Base-by-base conservation (phyloP, 2,888 invertebrate genomes). In the Tromatobia lineatoria region DNA sequence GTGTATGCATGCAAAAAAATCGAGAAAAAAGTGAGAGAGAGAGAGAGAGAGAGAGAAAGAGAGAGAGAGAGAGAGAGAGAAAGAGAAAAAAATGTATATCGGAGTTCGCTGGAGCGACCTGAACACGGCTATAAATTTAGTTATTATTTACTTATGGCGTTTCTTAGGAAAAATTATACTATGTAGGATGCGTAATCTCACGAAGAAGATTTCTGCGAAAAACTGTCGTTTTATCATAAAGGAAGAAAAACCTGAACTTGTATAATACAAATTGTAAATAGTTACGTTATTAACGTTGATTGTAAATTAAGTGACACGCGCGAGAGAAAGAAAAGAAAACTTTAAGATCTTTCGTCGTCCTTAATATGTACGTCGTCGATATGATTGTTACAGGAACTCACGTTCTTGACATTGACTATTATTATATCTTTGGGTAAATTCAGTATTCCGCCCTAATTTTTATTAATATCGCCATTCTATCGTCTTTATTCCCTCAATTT, bases 231-330 rank as follows among this genome's bases (percentile, higher is more conserved):
- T 70, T 45, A 47, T 69, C 47, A 34, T 29, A n/a, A 54, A 54
- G 23, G 38, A 59, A 42, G 54, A 64, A 61, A 64, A 52, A 64
- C 10, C 61, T 23, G 70, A 83, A 67, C 74, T 75, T 81, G 82
- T 77, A 83, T 83, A 57, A 79, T 83, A 81, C 80, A 81, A 47
- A 73, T 69, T 87, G 84, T 87, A 87, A 86, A 87, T 87, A 87
- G 69, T 74, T 82, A 67, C 75, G 74, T 73, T 75, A 81, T 71
- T 64, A 50, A 75, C 70, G 52, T 74, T 59, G 38, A 74, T 84
- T 69, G 74, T 69, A 50, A 75, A 75, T 76, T 61, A 34, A 73
- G 54, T 45, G 74, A 47, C 57, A 34, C 66, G 66, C 15, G 45
- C 25, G 38, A 20, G 13, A 45, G 57, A 45, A 23, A 23, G 38